Evolutionary conservation across 2,113 vertebrate species (phyloP), one percentile per base, ranked within the genome.

Genomic region (Vireo altiloquus): DNA sequence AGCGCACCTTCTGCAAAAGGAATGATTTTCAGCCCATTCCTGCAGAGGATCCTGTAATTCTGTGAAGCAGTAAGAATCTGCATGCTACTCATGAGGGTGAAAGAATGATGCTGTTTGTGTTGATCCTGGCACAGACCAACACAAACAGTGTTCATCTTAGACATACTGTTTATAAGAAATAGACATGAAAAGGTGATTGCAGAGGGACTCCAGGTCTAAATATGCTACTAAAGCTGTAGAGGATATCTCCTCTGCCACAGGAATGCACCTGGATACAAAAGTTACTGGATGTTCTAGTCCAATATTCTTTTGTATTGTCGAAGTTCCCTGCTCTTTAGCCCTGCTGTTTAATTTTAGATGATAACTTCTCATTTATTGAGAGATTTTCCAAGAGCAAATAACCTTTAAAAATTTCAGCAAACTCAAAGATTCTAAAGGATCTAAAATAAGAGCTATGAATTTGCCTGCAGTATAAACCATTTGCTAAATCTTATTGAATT

Each of bases 261-360:
- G 35, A 95, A 90, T 53, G 27, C 60, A 75, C 52, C 20, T 82
- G 80, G 76, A 72, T 50, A 88, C 40, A 52, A 77, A 57, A 76
- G 89, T 89, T 89, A 53, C 52, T 92, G 84, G 78, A 65, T 87
- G 65, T 79, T 90, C 49, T 42, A 76, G 52, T 80, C 50, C 30
- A 90, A 37, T 59, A 42, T 28, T 91, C 91, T 92, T 52, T 92
- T 77, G 31, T 47, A 39, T 52, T 95, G 65, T 88, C 94, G 81
- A 66, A 83, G 52, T 81, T 93, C 24, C 46, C 22, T 64, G 25
- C 30, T 89, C 52, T 80, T 47, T 46, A 93, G 75, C 94, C 54
- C 46, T 69, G 39, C 75, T 64, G 31, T 37, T 72, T 53, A 92
- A 87, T 9, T 78, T 84, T 49, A 80, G 22, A 82, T 60, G 13